These are phyloP conservation scores for Podargus strigoides DNA, from an alignment of 2,797 vertebrate species.

Conservation along the genomic window DNA sequence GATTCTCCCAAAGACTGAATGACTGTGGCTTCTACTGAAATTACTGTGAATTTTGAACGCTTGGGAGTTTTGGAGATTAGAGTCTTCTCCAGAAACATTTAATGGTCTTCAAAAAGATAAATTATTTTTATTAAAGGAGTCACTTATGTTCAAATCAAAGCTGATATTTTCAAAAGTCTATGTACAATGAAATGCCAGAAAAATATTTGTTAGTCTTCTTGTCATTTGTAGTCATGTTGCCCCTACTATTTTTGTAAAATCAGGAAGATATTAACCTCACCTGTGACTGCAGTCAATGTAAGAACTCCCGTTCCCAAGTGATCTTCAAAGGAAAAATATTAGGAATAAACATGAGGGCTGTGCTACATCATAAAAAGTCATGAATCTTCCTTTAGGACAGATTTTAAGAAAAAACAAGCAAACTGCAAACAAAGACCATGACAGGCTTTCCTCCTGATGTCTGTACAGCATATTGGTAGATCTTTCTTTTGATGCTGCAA, in stretches of 20 bases:
- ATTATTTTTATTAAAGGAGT: not conserved
- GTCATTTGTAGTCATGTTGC: not conserved
- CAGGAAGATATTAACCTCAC: not conserved
- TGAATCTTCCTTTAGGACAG: slow-evolving; percentile 37
- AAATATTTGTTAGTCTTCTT: slow-evolving; percentile 22
- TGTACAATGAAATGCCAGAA: not conserved
- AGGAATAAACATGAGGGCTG: slow-evolving; percentile 37
- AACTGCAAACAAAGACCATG: slow-evolving; percentile 29
- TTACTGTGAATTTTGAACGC: not conserved
- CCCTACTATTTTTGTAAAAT: not conserved
- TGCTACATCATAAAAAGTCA: slow-evolving; percentile 6
- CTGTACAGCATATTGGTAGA: slow-evolving; percentile 7
- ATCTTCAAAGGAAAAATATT: slow-evolving; percentile 48
- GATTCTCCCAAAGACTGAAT: not conserved
- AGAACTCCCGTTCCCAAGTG: not conserved
- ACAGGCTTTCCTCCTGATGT: slow-evolving; percentile 9
- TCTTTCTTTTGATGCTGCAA: slow-evolving; percentile 48
- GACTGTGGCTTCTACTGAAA: not conserved
- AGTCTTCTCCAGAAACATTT: not conserved
- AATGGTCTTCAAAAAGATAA: not conserved
- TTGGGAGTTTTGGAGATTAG: not conserved
- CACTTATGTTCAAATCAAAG: not conserved
- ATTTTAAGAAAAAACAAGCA: slow-evolving; percentile 35
- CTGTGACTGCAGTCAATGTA: not conserved
- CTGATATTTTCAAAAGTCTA: slow-evolving; percentile 17